Conservation (phyloP, 2,113 vertebrate species). For the Cromileptes altivelis region DNA sequence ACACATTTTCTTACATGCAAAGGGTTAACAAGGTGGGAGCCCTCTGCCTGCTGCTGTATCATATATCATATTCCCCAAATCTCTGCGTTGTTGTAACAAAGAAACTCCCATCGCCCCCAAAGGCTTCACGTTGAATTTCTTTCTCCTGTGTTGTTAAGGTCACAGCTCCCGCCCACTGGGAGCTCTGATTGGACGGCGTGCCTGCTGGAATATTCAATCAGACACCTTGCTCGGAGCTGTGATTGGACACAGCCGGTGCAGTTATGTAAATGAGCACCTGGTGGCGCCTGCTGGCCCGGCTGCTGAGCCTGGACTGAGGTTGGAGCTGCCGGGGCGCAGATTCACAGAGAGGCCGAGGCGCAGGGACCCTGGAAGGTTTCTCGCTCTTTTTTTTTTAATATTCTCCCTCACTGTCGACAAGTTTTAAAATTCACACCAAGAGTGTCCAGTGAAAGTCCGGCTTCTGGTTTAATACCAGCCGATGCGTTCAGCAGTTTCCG, state of each 20-base stretch:
- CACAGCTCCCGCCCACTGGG: constrained; percentile 63
- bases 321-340: constrained; percentile 39
- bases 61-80: constrained; percentile 62
- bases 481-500: not conserved
- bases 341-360: constrained; percentile 4
- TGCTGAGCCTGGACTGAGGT: constrained; percentile 47
- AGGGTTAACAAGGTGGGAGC: constrained; percentile 68
- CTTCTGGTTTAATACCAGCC: not conserved
- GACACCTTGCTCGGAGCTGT: constrained; percentile 75
- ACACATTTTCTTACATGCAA: constrained; percentile 15
- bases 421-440: not conserved
- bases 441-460: not conserved
- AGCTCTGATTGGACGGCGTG: constrained; percentile 73
- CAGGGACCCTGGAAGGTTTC: not conserved
- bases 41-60: constrained; percentile 55
- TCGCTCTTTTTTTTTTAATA: not conserved
- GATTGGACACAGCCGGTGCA: constrained; percentile 84
- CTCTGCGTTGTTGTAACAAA: constrained; percentile 50
- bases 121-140: constrained; percentile 57
- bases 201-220: constrained; percentile 73
- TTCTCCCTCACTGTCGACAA: constrained; percentile 1
- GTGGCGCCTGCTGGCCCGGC: constrained; percentile 78
- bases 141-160: constrained; percentile 40
- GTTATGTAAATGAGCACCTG: constrained; percentile 89
- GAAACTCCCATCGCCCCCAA: constrained; percentile 41